Percentiles rank a stretch among this genome's conserved stretches.
Conservation (phyloP, 2,113 vertebrate species). For the Melanotaenia duboulayi region DNA sequence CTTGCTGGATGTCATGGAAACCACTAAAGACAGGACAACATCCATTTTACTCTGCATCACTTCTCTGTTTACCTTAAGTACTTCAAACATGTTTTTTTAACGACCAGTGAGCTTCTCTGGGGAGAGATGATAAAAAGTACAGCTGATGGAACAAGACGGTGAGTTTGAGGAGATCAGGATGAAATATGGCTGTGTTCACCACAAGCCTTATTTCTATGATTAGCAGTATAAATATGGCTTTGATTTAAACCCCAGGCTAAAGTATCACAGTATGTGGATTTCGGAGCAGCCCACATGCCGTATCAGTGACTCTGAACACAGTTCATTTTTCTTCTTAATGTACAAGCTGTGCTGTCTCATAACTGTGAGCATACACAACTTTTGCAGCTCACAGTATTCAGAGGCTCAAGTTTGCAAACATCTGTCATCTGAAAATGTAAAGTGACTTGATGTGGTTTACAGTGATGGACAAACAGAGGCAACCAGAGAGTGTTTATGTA, state of each 20-base stretch:
- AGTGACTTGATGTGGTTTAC: slow-evolving; percentile 42
- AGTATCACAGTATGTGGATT: slow-evolving; percentile 39
- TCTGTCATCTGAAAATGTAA: slow-evolving; percentile 49
- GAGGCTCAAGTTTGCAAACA: slow-evolving; percentile 32
- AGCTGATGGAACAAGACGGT: slow-evolving; percentile 14
- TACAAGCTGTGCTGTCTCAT: slow-evolving; percentile 33
- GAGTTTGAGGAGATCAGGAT: slow-evolving; percentile 31
- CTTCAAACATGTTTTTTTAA: slow-evolving; percentile 10
- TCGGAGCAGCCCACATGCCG: slow-evolving; percentile 42
- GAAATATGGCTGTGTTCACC: slow-evolving; percentile 26
- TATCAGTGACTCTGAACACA: slow-evolving; percentile 36
- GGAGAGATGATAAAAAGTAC: slow-evolving; percentile 4
- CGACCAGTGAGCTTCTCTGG: slow-evolving; percentile 6
- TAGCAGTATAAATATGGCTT: slow-evolving; percentile 47
- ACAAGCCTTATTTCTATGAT: slow-evolving; percentile 44
- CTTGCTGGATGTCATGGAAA: slow-evolving; percentile 19
- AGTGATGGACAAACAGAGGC: slow-evolving; percentile 20
- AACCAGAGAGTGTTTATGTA: slow-evolving; percentile 25
- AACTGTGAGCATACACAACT: slow-evolving; percentile 28
- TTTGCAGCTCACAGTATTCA: slow-evolving; percentile 16
- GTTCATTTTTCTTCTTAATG: slow-evolving; percentile 46
- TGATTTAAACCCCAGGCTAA: slow-evolving; percentile 47
- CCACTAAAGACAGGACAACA: slow-evolving; percentile 7
- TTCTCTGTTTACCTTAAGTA: slow-evolving; percentile 24
- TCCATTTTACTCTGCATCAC: background rate